Evolutionary conservation across 2,797 vertebrate species (phyloP).

Genomic region (Oophaga sylvatica): DNA sequence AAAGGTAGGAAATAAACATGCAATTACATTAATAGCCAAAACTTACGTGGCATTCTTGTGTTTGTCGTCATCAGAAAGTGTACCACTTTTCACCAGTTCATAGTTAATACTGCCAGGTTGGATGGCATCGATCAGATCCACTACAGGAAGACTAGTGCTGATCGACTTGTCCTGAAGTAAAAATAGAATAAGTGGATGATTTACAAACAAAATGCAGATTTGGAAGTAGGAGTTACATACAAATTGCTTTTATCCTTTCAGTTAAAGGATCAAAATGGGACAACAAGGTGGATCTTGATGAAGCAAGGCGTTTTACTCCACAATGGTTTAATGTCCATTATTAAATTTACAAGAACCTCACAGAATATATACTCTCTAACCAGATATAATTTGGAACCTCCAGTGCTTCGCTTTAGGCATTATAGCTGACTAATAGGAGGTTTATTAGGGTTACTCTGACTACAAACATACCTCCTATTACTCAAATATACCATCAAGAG

Average conservation of each 20-base stretch:
- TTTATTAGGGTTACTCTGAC: no score
- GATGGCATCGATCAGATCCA: slow-evolving; percentile 95
- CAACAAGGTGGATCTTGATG: no score
- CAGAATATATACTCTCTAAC: no score
- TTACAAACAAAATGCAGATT: not conserved
- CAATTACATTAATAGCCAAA: not conserved
- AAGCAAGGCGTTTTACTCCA: no score
- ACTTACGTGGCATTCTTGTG: slow-evolving; percentile 93
- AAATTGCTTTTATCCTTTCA: not conserved
- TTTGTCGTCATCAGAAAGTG: slow-evolving; percentile 84
- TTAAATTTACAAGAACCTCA: no score
- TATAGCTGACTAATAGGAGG: no score
- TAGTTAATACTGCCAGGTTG: slow-evolving; percentile 91
- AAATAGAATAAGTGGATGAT: not conserved
- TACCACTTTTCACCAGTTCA: slow-evolving; percentile 85
- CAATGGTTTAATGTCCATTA: no score
- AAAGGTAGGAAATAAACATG: no score
- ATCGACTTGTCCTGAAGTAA: slow-evolving; percentile 85
- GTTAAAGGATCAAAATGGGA: no score
- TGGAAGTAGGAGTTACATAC: not conserved
- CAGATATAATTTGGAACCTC: not conserved
- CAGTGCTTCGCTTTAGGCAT: not conserved
- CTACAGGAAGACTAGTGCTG: slow-evolving; percentile 86
- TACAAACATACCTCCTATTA: not conserved
- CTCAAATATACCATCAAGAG: not conserved